Evolutionary conservation across 2,113 vertebrate genomes (phyloP).

Genomic region (Coryphaenoides rupestris): DNA sequence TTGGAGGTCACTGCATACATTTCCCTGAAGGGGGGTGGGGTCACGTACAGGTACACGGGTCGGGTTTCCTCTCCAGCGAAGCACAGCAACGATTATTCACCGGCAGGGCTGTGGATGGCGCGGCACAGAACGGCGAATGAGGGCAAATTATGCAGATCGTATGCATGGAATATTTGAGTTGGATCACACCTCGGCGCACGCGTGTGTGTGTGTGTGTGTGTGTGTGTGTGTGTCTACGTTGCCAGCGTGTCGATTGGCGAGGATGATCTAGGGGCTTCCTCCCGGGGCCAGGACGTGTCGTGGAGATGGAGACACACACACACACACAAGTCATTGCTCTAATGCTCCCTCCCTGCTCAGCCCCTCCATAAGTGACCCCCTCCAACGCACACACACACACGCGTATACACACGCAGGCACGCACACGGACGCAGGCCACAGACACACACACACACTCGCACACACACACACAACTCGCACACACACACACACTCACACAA

Average conservation of each 20-base stretch:
- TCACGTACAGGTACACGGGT: slow-evolving; percentile 30
- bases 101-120: slow-evolving; percentile 38
- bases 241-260: slow-evolving; percentile 54
- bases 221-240: too few species aligned
- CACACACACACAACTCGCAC: background rate
- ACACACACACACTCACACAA: background rate
- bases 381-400: background rate
- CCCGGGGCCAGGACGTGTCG: background rate
- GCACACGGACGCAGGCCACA: background rate
- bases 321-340: too few species aligned
- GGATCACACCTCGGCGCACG: slow-evolving; percentile 42
- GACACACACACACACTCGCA: slow-evolving; percentile 6
- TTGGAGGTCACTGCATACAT: slow-evolving; percentile 17
- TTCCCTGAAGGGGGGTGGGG: slow-evolving; percentile 26
- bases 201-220: slow-evolving; percentile 59
- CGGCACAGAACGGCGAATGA: slow-evolving; percentile 47
- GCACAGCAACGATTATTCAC: slow-evolving; percentile 55
- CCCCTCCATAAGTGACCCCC: background rate
- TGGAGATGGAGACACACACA: background rate
- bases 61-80: slow-evolving; percentile 26
- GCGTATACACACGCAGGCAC: background rate
- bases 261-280: slow-evolving; percentile 57
- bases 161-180: slow-evolving; percentile 35
- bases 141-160: slow-evolving; percentile 63
- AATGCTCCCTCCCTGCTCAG: background rate